Base-by-base conservation (phyloP, 2,797 vertebrate species). In the Novumbra hubbsi region DNA sequence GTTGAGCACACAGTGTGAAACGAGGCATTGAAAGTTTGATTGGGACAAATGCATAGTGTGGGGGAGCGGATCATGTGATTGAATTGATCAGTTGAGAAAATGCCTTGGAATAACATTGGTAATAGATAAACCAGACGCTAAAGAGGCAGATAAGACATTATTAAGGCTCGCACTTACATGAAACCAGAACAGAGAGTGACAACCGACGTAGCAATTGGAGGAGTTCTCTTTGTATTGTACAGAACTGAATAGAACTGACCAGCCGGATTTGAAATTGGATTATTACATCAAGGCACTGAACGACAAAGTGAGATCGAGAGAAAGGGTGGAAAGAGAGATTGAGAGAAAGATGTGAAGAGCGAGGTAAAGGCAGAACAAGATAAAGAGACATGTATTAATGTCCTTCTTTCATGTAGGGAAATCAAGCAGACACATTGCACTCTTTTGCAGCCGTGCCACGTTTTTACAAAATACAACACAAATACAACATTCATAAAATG, bases 71-170 rank as follows among this genome's bases (percentile, higher is more conserved):
- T 60, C n/a, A 30, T 57, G n/a, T 57, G 28, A 52, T 27, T 52
- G 49, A 5, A 49, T 8, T 50, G 57, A 5, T 4, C 63, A 5
- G 27, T 34, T 76, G 70, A 24, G 8, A n/a, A 49, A 52, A 32
- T 60, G 30, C 12, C 78, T 71, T 86, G 87, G 83, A 76, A 72
- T 68, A 73, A 81, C 68, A 76, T 45, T 1, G 9, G 72, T 50
- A 28, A 78, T 80, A 57, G 52, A 21, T 21, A 57, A 57, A 21
- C 52, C 73, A 76, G 41, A 27, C 65, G 69, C 41, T 15, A 11
- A 57, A 71, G 70, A 78, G 68, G 55, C 68, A 50, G 81, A 86
- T 87, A 84, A 84, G 70, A 70, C 11, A 64, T 21, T 38, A 76
- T 19, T 30, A 60, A 30, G 41, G 30, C 67, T 79, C 74, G 73